phyloP scores from a whole-genome alignment of 2,888 invertebrate species.

The Craniophora ligustri region DNA sequence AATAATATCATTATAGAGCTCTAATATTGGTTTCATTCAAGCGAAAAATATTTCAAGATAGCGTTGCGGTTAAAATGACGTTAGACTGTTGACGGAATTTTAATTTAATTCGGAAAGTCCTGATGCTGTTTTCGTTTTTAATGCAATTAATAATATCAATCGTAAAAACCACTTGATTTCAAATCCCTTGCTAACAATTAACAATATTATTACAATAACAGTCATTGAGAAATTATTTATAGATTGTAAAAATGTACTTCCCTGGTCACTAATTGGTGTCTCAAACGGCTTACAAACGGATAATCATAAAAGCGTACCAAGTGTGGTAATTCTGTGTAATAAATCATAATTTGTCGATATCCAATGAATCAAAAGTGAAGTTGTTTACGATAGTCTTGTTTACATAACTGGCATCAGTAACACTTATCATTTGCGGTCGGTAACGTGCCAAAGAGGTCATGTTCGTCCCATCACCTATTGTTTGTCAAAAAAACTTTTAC shows the following conservation, averaged over 20 bases:
- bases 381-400: constrained; percentile 7
- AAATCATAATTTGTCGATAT: constrained; percentile 12
- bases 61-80: no score
- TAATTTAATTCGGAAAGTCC: neutral
- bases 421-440: constrained; percentile 7
- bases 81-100: no score
- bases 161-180: neutral
- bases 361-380: constrained; percentile 11
- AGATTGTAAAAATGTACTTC: neutral
- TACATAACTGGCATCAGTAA: constrained; percentile 20
- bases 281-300: neutral
- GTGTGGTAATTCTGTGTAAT: constrained; percentile 4
- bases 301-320: neutral
- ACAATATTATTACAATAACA: no score
- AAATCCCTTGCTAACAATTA: no score
- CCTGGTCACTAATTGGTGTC: neutral
- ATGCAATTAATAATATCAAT: neutral
- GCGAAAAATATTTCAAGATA: no score
- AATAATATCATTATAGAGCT: no score
- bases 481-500: constrained; percentile 38
- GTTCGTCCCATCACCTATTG: constrained; percentile 12
- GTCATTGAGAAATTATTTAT: no score
- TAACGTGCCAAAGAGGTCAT: constrained; percentile 33
- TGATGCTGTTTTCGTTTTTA: neutral
- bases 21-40: no score